These are phyloP conservation scores for Antrozous pallidus DNA, from an alignment of 2,797 vertebrate species.

Conservation along the genomic window DNA sequence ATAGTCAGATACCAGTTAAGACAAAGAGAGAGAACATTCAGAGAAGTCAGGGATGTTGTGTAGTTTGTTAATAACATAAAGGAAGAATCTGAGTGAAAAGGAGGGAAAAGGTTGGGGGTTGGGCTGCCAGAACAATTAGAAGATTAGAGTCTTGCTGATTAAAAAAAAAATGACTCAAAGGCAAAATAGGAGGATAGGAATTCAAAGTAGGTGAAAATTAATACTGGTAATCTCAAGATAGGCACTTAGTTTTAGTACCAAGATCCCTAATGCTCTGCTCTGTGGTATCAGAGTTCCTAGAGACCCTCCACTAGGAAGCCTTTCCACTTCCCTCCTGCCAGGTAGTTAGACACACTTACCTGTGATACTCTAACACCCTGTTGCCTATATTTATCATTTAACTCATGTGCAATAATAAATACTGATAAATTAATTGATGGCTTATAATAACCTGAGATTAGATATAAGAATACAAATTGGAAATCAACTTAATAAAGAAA, in stretches of 20 bases:
- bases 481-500: slow-evolving; percentile 46
- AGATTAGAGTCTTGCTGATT: not conserved
- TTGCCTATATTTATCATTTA: not conserved
- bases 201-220: not conserved
- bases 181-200: not conserved
- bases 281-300: not conserved
- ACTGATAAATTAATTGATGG: slow-evolving; percentile 12
- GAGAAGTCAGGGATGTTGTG: not conserved
- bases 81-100: not conserved
- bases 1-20: not conserved
- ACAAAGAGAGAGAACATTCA: slow-evolving; percentile 26
- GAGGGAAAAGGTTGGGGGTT: not conserved
- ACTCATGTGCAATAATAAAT: slow-evolving; percentile 13
- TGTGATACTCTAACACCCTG: not conserved
- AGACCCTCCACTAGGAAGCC: not conserved
- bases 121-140: not conserved
- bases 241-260: not conserved
- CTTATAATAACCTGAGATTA: not conserved
- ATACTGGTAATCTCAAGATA: not conserved
- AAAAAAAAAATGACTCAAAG: slow-evolving; percentile 19
- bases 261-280: not conserved
- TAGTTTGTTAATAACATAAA: not conserved
- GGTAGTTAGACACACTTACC: not conserved
- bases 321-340: not conserved
- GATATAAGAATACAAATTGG: slow-evolving; percentile 11